These are phyloP conservation scores for Platycercus adscitus DNA, from an alignment of 2,113 vertebrate species.

Conservation along the genomic window DNA sequence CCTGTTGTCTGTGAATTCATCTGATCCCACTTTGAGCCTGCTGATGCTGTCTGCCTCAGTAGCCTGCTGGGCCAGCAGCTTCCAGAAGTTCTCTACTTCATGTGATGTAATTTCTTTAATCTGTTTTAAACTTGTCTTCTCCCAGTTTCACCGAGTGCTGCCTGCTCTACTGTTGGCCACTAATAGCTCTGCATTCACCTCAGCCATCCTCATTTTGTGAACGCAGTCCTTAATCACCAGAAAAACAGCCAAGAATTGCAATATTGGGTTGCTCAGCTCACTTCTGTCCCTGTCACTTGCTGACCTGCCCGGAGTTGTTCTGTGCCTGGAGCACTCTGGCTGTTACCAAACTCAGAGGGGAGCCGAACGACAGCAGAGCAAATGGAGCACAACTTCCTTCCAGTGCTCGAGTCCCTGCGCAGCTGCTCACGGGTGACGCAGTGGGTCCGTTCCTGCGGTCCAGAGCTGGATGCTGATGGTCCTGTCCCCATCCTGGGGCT, in stretches of 20 bases:
- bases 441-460: neutral
- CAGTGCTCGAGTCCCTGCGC: neutral
- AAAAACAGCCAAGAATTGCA: neutral
- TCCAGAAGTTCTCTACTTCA: neutral
- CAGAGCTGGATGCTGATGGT: neutral
- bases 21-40: neutral
- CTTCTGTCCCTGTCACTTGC: neutral
- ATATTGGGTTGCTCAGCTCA: neutral
- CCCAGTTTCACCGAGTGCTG: neutral
- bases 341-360: neutral
- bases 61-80: neutral
- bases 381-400: slow-evolving; percentile 11
- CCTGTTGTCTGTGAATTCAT: neutral
- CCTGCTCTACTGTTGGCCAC: neutral
- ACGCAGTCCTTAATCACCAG: neutral
- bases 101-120: neutral
- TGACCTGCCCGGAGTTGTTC: neutral
- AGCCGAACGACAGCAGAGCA: neutral
- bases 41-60: neutral
- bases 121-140: neutral
- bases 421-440: neutral
- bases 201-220: neutral
- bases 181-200: neutral
- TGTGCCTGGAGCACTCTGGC: neutral
- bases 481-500: neutral